Percentiles rank a stretch among this genome's conserved stretches.
phyloP scores from a whole-genome alignment of 92 coral and sea anemone species.

The Epizoanthus stellaris region DNA sequence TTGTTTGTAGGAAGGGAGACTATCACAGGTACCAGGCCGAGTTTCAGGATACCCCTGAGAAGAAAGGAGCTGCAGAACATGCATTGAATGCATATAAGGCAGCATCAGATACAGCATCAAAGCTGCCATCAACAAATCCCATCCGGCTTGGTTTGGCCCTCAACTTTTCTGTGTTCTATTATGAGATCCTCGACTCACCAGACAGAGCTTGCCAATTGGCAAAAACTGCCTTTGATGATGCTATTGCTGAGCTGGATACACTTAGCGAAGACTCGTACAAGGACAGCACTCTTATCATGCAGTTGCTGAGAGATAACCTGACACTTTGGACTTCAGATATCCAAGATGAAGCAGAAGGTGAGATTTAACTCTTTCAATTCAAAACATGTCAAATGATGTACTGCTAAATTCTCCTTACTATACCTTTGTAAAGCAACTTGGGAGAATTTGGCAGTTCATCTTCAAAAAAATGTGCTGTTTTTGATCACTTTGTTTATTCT shows the following conservation, averaged over 20 bases:
- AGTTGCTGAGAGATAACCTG: constrained; percentile 81
- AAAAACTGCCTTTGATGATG: constrained; percentile 81
- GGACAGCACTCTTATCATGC: constrained; percentile 89
- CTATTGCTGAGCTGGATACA: constrained; percentile 71
- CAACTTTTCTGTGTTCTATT: constrained; percentile 80
- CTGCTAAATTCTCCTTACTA: too few species aligned
- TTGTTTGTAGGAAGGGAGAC: constrained; percentile 91
- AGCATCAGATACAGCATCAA: constrained; percentile 47
- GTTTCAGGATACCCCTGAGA: constrained; percentile 48
- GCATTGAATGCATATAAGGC: constrained; percentile 67
- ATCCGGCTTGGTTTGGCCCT: constrained; percentile 85
- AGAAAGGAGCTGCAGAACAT: constrained; percentile 54
- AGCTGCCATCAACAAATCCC: constrained; percentile 67
- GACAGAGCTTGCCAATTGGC: constrained; percentile 78
- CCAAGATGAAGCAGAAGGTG: constrained; percentile 39
- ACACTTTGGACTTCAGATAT: constrained; percentile 84
- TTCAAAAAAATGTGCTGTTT: too few species aligned
- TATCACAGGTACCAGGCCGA: constrained; percentile 78
- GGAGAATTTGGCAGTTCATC: too few species aligned
- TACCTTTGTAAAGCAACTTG: too few species aligned
- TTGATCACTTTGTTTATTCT: too few species aligned
- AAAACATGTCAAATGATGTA: too few species aligned
- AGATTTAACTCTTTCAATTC: not conserved
- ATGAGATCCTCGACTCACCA: constrained; percentile 75
- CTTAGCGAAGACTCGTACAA: constrained; percentile 69